A percentile compares a stretch with the other conserved stretches of the same genome.
Evolutionary conservation across 2,888 invertebrate species (phyloP).

Genomic region (Lydus trimaculatus): DNA sequence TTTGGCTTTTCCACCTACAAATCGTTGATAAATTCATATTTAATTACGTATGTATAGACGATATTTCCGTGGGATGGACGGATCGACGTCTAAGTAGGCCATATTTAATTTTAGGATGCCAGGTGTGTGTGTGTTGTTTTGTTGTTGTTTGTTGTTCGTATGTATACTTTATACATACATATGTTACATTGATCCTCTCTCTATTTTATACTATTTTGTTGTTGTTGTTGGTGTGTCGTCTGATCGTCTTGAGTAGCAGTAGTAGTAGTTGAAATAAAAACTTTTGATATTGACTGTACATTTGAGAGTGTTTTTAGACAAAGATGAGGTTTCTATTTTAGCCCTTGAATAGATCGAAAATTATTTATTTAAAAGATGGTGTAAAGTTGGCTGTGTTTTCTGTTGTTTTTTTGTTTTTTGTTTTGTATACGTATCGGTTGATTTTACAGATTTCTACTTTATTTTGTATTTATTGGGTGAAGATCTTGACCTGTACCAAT

Average conservation of each 20-base stretch:
- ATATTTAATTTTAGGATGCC: conserved; percentile 54
- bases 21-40: background rate
- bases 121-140: conserved; percentile 45
- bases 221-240: background rate
- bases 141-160: conserved; percentile 6
- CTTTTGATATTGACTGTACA: conserved; percentile 31
- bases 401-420: no score
- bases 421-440: background rate
- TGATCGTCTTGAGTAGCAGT: background rate
- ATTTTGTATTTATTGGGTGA: background rate
- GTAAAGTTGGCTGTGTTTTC: background rate
- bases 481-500: conserved; percentile 4
- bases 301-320: conserved; percentile 17
- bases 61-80: background rate
- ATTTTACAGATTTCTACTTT: conserved; percentile 2
- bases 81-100: conserved; percentile 46
- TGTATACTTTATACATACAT: background rate
- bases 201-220: background rate
- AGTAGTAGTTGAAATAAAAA: no score
- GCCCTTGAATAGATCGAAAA: background rate
- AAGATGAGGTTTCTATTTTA: conserved; percentile 25
- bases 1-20: background rate
- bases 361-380: background rate
- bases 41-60: conserved; percentile 27
- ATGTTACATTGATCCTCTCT: conserved; percentile 1